Base-by-base conservation (phyloP, 2,797 vertebrate genomes). In the Acrossocheilus fasciatus region DNA sequence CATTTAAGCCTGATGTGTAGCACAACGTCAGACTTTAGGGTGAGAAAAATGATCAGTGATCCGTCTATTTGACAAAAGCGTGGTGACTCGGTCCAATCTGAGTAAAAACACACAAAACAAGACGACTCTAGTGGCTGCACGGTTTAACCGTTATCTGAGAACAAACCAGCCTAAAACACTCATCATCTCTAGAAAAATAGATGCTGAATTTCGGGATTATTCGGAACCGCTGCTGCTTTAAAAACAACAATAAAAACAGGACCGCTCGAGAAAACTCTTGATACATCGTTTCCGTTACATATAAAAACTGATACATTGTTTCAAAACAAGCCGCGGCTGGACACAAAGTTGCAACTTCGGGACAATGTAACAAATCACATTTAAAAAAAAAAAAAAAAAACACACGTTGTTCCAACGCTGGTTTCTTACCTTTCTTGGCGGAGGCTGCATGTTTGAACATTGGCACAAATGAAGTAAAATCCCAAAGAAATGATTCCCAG, bases 401-500 rank as follows among this genome's bases (percentile, higher is more conserved):
- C 26, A 36, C 68, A 47, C 62, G 20, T 39, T 81, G 36, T 39
- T 39, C 64, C 10, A 52, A 66, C 72, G 59, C 18, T 62, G 50
- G 14, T 39, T 57, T 92, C 96, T 96, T 95, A 98, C 98, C 97
- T 98, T 98, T 96, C 97, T 97, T 96, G 98, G 97, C 94, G 98
- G 98, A 90, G 97, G 98, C 97, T 98, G 98, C 98, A 98, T 98
- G 94, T 95, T 96, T 97, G 92, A 94, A 95, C 93, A 92, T 95
- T 94, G 95, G 95, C 94, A 95, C 95, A 95, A 94, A 96, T 95
- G 95, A 96, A 89, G 93, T 92, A 91, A 91, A 93, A 92, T 90
- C 92, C 94, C 94, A 72, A 76, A 80, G 45, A 89, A 77, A 82
- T 62, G 34, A 54, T 69, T 47, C 41, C 91, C 91, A 91, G 89